Conservation (phyloP, 2,113 vertebrate species). For the Bos taurus region ARS-UCD2.0 NC_037349.1:39585501-39586000, state of each 20-base stretch:
- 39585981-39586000: not conserved
- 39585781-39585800: not conserved
- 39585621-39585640: slow-evolving; percentile 57
- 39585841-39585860: not conserved
- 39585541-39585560: slow-evolving; percentile 7
- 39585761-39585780: not conserved
- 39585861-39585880: not conserved
- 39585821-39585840: not conserved
- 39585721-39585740: not conserved
- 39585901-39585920: not conserved
- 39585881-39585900: not conserved
- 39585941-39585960: not conserved
- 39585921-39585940: not conserved
- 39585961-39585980: not conserved
- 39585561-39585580: not conserved
- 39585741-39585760: not conserved
- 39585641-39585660: not conserved
- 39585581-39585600: slow-evolving; percentile 55
- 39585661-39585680: not conserved
- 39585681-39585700: slow-evolving; percentile 31
- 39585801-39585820: slow-evolving; percentile 35
- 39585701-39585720: slow-evolving; percentile 19
- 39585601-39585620: slow-evolving; percentile 52
- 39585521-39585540: slow-evolving; percentile 47
- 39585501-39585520: slow-evolving; percentile 52